These are phyloP conservation scores for Epinephelus moara DNA, from an alignment of 2,113 vertebrate genomes.

Conservation along the genomic window DNA sequence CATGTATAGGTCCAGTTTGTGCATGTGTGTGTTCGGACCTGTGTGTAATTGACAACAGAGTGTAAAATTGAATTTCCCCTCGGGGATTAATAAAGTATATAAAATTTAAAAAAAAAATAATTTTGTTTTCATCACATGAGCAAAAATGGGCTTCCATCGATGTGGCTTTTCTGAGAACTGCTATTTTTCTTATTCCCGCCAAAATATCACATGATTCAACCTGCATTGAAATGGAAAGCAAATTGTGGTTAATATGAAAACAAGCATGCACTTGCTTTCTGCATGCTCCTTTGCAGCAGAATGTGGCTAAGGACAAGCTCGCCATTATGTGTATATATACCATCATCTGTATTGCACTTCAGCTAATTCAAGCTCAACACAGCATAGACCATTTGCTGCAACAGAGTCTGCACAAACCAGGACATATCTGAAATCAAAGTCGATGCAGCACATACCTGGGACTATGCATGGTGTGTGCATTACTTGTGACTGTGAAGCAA, in stretches of 20 bases:
- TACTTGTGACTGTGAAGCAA: background rate
- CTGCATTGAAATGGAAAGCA: background rate
- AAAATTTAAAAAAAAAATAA: too few relatives aligned
- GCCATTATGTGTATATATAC: background rate
- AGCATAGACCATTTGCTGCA: background rate
- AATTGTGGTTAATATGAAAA: background rate
- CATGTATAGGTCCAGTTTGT: too few relatives aligned
- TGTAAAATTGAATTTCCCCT: too few relatives aligned
- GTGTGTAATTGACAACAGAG: too few relatives aligned
- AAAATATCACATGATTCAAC: too few relatives aligned
- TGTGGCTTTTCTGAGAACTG: background rate
- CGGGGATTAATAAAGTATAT: too few relatives aligned
- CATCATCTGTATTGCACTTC: background rate
- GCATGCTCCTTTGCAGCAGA: background rate
- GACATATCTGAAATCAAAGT: background rate
- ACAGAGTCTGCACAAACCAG: background rate
- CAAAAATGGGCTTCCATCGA: too few relatives aligned
- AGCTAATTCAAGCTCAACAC: background rate
- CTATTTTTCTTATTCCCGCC: too few relatives aligned
- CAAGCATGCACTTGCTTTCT: background rate
- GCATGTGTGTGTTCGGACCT: too few relatives aligned
- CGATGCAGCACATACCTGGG: background rate
- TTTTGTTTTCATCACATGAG: too few relatives aligned
- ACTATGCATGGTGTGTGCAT: background rate
- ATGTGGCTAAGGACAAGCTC: background rate